phyloP scores from a whole-genome alignment of 2,797 vertebrate genomes.

The Macropus fuliginosus region DNA sequence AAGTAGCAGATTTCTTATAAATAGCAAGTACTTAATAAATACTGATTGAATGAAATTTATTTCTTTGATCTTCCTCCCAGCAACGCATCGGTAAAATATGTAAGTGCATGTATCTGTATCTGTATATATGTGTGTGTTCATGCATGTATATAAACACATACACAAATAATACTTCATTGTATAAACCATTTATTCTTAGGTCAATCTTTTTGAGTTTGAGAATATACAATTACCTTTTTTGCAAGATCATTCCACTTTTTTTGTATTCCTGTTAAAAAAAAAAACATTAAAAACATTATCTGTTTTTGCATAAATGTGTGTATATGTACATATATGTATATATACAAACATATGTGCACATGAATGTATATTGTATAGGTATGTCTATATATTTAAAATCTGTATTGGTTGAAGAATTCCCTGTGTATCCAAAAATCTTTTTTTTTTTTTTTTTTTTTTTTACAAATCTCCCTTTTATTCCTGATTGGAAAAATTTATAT shows the following conservation, averaged over 20 bases:
- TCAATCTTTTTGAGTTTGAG: neutral
- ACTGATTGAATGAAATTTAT: neutral
- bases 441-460: neutral
- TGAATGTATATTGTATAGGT: neutral
- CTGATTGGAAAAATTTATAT: neutral
- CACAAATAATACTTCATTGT: neutral
- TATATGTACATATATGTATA: neutral
- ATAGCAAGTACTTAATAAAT: neutral
- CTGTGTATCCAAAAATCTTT: neutral
- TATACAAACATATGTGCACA: too few relatives aligned
- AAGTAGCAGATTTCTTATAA: neutral
- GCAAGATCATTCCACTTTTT: neutral
- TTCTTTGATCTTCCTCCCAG: neutral
- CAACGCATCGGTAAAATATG: neutral
- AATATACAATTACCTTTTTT: neutral
- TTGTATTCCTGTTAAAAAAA: neutral
- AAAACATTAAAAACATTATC: neutral
- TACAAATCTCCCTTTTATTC: neutral
- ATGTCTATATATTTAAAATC: neutral
- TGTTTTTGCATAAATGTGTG: neutral
- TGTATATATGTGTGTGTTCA: neutral
- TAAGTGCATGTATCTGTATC: neutral
- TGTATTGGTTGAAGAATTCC: neutral
- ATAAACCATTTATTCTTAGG: neutral
- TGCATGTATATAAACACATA: neutral